phyloP scores from a whole-genome alignment of 2,888 invertebrate genomes.

The Bellardia pandia region DNA sequence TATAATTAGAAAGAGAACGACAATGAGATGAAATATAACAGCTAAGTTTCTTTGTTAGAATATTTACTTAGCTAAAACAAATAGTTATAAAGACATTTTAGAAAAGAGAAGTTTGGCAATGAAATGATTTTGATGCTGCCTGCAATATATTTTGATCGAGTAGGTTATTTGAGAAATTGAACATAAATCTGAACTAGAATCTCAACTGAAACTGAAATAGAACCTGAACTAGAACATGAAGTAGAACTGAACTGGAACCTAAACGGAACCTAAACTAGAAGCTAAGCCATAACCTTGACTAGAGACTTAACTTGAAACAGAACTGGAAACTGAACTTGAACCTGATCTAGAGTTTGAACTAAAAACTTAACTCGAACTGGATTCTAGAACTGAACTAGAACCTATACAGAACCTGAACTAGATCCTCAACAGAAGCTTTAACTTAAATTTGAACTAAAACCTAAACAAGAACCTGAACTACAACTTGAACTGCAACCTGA shows the following conservation, averaged over 20 bases:
- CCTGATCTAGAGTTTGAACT: no score
- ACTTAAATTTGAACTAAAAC: background rate
- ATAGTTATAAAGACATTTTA: background rate
- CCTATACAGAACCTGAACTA: no score
- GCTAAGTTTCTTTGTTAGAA: background rate
- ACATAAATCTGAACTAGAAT: background rate
- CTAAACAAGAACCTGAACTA: no score
- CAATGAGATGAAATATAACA: background rate
- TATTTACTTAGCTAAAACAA: background rate
- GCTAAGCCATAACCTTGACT: background rate
- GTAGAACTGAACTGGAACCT: background rate
- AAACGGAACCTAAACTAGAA: background rate
- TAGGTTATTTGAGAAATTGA: background rate
- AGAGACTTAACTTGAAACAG: background rate
- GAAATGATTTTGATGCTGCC: no score
- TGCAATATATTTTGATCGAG: background rate
- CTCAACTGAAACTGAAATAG: no score
- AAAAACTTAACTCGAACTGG: no score
- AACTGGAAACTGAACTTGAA: background rate
- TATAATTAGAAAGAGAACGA: conserved; percentile 15
- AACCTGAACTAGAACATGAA: background rate
- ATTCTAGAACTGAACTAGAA: no score
- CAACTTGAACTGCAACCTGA: no score
- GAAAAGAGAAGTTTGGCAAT: background rate
- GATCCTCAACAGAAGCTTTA: no score